Conservation (phyloP, 2,113 vertebrate species). For the Naja naja region DNA sequence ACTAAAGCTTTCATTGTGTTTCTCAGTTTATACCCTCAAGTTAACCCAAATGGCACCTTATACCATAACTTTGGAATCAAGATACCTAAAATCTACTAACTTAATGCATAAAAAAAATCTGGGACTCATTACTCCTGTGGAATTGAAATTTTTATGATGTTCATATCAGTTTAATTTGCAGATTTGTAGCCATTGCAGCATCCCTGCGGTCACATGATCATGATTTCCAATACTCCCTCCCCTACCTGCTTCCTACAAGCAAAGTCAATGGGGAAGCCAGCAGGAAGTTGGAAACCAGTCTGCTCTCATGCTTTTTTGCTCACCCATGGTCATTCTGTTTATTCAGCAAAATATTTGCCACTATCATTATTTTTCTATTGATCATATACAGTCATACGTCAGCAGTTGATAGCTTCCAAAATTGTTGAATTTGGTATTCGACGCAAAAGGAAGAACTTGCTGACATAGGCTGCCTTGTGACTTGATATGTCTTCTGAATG, state of each 20-base stretch:
- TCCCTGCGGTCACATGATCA: not conserved
- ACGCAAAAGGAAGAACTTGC: too few relatives aligned
- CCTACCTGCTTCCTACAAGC: not conserved
- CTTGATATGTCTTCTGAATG: not conserved
- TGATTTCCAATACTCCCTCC: not conserved
- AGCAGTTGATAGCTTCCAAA: too few relatives aligned
- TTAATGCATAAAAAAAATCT: not conserved
- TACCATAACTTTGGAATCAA: not conserved
- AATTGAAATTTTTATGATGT: not conserved
- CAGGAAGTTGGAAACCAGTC: too few relatives aligned
- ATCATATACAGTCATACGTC: too few relatives aligned
- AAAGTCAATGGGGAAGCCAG: too few relatives aligned
- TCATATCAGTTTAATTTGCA: not conserved
- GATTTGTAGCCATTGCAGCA: not conserved
- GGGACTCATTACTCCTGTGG: not conserved
- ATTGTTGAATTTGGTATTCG: too few relatives aligned
- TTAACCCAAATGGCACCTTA: not conserved
- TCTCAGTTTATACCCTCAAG: not conserved
- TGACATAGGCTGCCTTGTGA: not conserved
- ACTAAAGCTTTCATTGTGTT: not conserved
- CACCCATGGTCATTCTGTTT: not conserved
- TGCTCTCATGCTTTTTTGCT: too few relatives aligned
- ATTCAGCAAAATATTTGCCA: not conserved
- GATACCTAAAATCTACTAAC: not conserved
- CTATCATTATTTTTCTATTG: too few relatives aligned